Percentiles rank a stretch among this genome's conserved stretches.
These are phyloP conservation scores for Pristionchus mayeri DNA, from an alignment of 2,888 invertebrate species.

Conservation along the genomic window DNA sequence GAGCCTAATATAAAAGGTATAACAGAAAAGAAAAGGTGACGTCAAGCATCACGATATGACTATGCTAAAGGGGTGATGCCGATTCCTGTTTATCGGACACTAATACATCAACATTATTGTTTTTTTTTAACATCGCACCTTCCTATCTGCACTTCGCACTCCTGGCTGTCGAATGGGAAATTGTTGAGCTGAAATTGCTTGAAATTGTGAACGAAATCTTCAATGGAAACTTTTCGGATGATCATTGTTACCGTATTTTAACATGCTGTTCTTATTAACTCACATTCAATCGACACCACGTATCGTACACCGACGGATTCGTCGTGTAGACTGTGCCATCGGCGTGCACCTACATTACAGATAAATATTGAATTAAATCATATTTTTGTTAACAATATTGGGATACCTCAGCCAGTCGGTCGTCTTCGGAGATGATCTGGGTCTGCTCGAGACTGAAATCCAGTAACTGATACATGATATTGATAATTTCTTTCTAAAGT, in stretches of 20 bases:
- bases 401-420: slow-evolving; percentile 49
- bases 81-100: no score
- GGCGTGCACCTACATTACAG: neutral
- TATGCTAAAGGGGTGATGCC: no score
- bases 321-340: slow-evolving; percentile 29
- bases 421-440: slow-evolving; percentile 44
- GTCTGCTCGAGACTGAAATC: slow-evolving; percentile 40
- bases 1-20: neutral
- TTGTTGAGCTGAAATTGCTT: slow-evolving; percentile 36
- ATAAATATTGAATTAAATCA: no score
- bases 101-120: no score
- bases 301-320: slow-evolving; percentile 46
- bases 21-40: neutral
- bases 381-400: no score
- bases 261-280: neutral
- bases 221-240: no score
- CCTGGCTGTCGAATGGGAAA: slow-evolving; percentile 46
- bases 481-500: no score
- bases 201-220: neutral
- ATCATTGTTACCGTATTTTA: neutral
- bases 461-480: no score
- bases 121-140: no score
- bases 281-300: slow-evolving; percentile 46
- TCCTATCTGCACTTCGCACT: neutral
- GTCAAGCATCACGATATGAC: no score